Percentiles rank a stretch among this genome's conserved stretches.
phyloP scores from a whole-genome alignment of 2,888 invertebrate genomes.

The Aquatica leii region DNA sequence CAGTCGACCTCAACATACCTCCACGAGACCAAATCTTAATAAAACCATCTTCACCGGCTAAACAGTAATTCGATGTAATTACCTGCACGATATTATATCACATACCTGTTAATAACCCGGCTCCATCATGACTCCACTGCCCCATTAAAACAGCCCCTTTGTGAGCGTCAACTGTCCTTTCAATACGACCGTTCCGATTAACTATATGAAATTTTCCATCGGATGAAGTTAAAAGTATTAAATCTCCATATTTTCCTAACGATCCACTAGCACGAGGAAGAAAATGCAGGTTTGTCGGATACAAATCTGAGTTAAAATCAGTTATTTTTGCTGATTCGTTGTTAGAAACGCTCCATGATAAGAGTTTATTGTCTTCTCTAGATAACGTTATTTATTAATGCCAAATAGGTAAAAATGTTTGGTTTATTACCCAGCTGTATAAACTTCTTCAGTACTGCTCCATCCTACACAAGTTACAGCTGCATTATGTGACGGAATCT shows the following conservation, averaged over 20 bases:
- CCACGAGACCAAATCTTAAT: slow-evolving; percentile 97
- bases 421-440: slow-evolving; percentile 78
- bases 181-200: slow-evolving; percentile 88
- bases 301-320: slow-evolving; percentile 83
- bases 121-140: slow-evolving; percentile 95
- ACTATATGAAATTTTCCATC: slow-evolving; percentile 93
- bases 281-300: slow-evolving; percentile 91
- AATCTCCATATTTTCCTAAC: slow-evolving; percentile 72
- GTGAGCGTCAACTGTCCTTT: slow-evolving; percentile 93
- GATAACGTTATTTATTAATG: slow-evolving; percentile 34
- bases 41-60: slow-evolving; percentile 95
- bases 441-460: slow-evolving; percentile 93
- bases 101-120: slow-evolving; percentile 89
- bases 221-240: slow-evolving; percentile 84
- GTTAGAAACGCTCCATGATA: slow-evolving; percentile 87
- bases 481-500: slow-evolving; percentile 78
- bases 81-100: too few relatives aligned
- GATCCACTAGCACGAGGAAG: slow-evolving; percentile 72
- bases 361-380: slow-evolving; percentile 92
- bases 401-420: not conserved
- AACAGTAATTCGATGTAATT: not conserved
- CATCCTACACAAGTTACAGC: slow-evolving; percentile 92
- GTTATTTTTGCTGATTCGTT: slow-evolving; percentile 80
- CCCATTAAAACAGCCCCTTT: slow-evolving; percentile 88
- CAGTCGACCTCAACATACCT: slow-evolving; percentile 90